A percentile compares a stretch with the other conserved stretches of the same genome.
Evolutionary conservation across 2,113 vertebrate genomes (phyloP).

Genomic region (Pongo pygmaeus): DNA sequence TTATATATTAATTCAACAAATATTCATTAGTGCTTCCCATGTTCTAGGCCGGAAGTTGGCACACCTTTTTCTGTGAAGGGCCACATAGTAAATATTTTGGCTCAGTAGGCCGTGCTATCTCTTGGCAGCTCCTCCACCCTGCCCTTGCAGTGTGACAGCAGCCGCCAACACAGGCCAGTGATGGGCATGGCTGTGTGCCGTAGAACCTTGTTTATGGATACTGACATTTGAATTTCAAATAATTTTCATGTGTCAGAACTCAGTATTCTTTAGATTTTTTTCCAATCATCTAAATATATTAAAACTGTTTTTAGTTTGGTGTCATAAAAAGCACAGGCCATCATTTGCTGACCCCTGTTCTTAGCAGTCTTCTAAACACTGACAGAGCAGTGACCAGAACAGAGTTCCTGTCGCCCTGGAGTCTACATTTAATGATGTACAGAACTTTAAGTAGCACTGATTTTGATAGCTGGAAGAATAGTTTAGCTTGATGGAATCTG

Average conservation of each 20-base stretch:
- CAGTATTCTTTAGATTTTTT: neutral
- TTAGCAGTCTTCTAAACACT: neutral
- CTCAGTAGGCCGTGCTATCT: accelerated
- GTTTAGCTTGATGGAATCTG: accelerated
- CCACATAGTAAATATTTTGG: accelerated
- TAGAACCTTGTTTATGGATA: neutral
- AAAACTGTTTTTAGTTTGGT: neutral
- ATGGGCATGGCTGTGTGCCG: accelerated
- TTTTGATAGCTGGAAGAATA: accelerated
- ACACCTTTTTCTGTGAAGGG: neutral
- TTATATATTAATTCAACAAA: neutral
- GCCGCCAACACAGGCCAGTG: accelerated
- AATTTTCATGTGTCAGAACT: neutral
- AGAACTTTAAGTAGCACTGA: accelerated
- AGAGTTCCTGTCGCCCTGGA: accelerated
- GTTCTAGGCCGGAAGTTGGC: neutral
- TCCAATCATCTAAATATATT: neutral
- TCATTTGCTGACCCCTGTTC: neutral
- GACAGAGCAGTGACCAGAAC: no score
- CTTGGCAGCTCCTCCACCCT: accelerated
- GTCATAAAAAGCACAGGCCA: neutral
- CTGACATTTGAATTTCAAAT: neutral
- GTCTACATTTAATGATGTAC: accelerated
- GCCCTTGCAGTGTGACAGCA: accelerated
- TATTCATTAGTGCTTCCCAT: neutral